These are phyloP conservation scores for Rhagonycha fulva DNA, from an alignment of 2,888 invertebrate species.

Conservation along the genomic window DNA sequence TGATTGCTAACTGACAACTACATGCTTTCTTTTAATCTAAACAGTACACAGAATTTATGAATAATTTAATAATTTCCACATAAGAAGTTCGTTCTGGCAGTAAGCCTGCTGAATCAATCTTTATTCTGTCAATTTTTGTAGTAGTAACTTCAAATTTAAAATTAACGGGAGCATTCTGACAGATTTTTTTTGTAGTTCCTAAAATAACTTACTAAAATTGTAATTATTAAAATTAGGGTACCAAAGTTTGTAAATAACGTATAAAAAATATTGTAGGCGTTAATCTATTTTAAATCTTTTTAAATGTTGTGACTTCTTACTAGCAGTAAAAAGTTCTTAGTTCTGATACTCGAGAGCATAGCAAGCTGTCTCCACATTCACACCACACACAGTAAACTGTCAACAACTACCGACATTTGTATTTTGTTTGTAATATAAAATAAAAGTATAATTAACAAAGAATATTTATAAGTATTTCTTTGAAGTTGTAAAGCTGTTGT, in stretches of 20 bases:
- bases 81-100: background rate
- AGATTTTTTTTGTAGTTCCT: background rate
- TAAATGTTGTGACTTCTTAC: background rate
- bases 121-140: background rate
- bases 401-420: background rate
- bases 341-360: background rate
- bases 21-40: conserved; percentile 6
- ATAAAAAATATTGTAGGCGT: background rate
- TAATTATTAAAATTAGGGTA: background rate
- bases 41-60: background rate
- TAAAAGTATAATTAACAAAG: background rate
- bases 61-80: background rate
- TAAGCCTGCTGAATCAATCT: background rate
- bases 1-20: conserved; percentile 20
- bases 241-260: background rate
- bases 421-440: background rate
- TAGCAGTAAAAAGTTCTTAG: background rate
- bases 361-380: background rate
- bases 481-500: background rate
- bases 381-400: background rate
- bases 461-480: background rate
- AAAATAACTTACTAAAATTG: background rate
- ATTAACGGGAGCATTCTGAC: background rate
- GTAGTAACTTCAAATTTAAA: background rate
- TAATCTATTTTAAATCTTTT: background rate